phyloP scores from a whole-genome alignment of 2,888 invertebrate species.

The Amitus sp. region DNA sequence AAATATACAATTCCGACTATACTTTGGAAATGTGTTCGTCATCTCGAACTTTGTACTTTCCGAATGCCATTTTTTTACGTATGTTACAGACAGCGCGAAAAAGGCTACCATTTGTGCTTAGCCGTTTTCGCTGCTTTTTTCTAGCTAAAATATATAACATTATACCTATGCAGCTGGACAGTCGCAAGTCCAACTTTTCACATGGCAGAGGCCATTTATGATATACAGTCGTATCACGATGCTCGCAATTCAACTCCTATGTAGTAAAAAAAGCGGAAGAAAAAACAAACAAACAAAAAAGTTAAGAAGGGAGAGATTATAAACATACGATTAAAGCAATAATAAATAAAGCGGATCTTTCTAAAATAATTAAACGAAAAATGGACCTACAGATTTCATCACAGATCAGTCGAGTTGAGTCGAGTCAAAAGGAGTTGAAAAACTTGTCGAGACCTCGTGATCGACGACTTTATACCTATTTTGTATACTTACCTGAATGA shows the following conservation, averaged over 20 bases:
- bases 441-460: slow-evolving; percentile 35
- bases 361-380: background rate
- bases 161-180: slow-evolving; percentile 45
- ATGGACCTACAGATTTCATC: slow-evolving; percentile 34
- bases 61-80: slow-evolving; percentile 65
- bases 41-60: slow-evolving; percentile 64
- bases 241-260: slow-evolving; percentile 33
- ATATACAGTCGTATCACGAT: slow-evolving; percentile 43
- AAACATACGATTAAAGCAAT: slow-evolving; percentile 9
- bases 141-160: slow-evolving; percentile 63
- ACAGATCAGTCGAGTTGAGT: slow-evolving; percentile 37
- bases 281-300: too few species aligned
- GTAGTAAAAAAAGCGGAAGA: slow-evolving; percentile 10
- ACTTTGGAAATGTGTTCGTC: slow-evolving; percentile 59
- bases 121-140: slow-evolving; percentile 44
- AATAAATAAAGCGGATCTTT: slow-evolving; percentile 5
- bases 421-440: slow-evolving; percentile 1
- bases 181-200: slow-evolving; percentile 49
- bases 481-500: slow-evolving; percentile 59
- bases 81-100: slow-evolving; percentile 55
- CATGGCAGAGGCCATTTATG: slow-evolving; percentile 45
- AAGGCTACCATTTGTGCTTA: slow-evolving; percentile 48
- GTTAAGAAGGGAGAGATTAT: too few species aligned
- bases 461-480: too few species aligned
- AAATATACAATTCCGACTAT: too few species aligned